Base-by-base conservation (phyloP, 2,797 vertebrate species). In the Pantherophis vulpinus region DNA sequence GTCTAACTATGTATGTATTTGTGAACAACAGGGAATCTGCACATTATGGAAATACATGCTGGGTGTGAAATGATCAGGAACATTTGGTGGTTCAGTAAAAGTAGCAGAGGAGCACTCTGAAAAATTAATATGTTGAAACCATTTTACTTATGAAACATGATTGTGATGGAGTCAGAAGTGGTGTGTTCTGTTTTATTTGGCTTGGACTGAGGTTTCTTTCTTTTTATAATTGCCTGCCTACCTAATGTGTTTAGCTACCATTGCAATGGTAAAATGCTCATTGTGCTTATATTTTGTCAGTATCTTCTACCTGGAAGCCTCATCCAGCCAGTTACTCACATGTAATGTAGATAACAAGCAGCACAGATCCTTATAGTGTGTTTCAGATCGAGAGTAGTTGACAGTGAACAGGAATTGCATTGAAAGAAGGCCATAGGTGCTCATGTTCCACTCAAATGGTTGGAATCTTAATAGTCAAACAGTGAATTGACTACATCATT, bases 71-170 rank as follows among this genome's bases (percentile, higher is more conserved):
- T 95, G 93, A 95, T 89, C 94, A 94, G 61, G 70, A 95, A 90
- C 89, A 86, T 95, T 94, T 91, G 95, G 47, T 89, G 93, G 70
- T 86, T 91, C 93, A 58, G 90, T 93, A 93, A 86, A 70, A 86
- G 87, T 89, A 93, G 90, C 32, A 89, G 70, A 93, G 87, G 87
- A 92, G 55, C 37, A 92, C 90, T 96, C 96, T 92, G 91, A 93
- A 95, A 94, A 95, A 96, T 94, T 94, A 96, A 94, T 86, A 92
- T 89, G 54, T 88, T 94, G 88, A 86, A 93, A 70, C 20, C 92
- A 93, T 55, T 79, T 90, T 90, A 23, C 93, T 93, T 93, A 74
- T 92, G 94, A 92, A 92, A 96, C 91, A 90, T 89, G 86, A 92
- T 93, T 88, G 27, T 93, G 8, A 93, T 91, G 1, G 47, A 91